Evolutionary conservation across 2,797 vertebrate species (phyloP).

Genomic region (Valencia hispanica): DNA sequence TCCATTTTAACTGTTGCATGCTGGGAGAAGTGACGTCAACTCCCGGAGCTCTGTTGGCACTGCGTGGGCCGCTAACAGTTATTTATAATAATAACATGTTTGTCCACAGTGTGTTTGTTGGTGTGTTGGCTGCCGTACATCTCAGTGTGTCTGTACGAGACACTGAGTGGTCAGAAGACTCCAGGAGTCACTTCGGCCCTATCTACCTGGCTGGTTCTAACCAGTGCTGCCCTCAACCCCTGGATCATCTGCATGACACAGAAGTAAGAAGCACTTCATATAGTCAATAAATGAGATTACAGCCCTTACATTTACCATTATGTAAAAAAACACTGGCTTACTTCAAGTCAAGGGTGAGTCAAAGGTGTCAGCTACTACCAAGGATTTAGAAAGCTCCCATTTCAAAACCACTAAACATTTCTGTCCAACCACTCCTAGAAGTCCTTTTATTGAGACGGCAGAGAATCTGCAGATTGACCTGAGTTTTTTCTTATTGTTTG

Average conservation of each 20-base stretch:
- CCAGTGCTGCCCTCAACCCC: conserved; percentile 79
- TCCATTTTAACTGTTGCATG: no score
- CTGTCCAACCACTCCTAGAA: no score
- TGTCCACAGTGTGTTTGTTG: conserved; percentile 71
- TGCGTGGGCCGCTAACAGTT: neutral
- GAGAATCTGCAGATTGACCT: no score
- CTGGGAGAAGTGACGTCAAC: no score
- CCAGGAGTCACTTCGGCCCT: conserved; percentile 54
- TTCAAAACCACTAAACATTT: no score
- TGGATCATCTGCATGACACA: conserved; percentile 83
- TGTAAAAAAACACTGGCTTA: no score
- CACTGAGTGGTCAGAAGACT: conserved; percentile 59
- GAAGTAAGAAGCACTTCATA: conserved; percentile 60
- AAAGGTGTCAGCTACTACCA: no score
- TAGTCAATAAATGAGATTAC: neutral
- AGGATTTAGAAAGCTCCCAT: no score
- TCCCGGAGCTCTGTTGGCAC: no score
- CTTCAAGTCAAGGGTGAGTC: no score
- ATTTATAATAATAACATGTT: conserved; percentile 1
- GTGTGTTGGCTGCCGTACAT: conserved; percentile 82
- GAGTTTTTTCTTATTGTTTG: no score
- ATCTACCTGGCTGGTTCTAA: conserved; percentile 78
- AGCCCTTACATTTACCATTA: neutral
- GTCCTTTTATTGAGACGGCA: no score
- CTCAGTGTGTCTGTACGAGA: conserved; percentile 79